Base-by-base conservation (phyloP, 2,113 vertebrate species). In the Daboia siamensis region DNA sequence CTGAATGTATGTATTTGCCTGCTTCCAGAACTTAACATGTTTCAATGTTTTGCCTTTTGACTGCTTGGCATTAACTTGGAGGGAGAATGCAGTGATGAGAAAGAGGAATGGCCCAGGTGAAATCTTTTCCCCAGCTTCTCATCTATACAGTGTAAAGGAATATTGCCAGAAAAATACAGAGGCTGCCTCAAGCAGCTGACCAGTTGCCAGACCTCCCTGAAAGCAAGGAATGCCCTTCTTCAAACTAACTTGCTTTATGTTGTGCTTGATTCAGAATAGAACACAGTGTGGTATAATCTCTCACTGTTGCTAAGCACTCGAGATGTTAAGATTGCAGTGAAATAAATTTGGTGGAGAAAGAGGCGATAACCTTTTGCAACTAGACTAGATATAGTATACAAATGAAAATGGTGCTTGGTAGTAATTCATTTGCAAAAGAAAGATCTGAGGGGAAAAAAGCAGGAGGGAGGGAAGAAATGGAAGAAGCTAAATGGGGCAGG, bases 161-260 rank as follows among this genome's bases (percentile, higher is more conserved):
- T 52, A 7, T 86, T 90, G 55, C 46, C 88, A 89, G 87, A 90
- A 59, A 48, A 51, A 90, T 86, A 44, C 13, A 64, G 20, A 86
- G 85, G 59, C 88, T 92, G 44, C 88, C 87, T 48, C 29, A 90
- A 80, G 92, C 69, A 92, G 55, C 74, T 90, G 88, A 92, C 54
- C 29, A 57, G 52, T n/a, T 92, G 88, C 87, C 91, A 92, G 88
- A 90, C 74, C 55, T 92, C 88, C 92, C 44, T 90, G 88, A 26
- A 85, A 90, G 88, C 21, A 39, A 85, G 17, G 54, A 74, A 21
- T 86, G 74, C 46, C 92, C 74, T 86, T 20, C 21, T 33, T 26
- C 69, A 8, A 61, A 48, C 15, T 61, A 44, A 91, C 44, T 5
- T 5, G 6, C 3, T 90, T 55, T 89, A 87, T 89, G 56, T 39